Conservation (phyloP, 1,140 invertebrate genomes). For the Nixonia krombeini region DNA sequence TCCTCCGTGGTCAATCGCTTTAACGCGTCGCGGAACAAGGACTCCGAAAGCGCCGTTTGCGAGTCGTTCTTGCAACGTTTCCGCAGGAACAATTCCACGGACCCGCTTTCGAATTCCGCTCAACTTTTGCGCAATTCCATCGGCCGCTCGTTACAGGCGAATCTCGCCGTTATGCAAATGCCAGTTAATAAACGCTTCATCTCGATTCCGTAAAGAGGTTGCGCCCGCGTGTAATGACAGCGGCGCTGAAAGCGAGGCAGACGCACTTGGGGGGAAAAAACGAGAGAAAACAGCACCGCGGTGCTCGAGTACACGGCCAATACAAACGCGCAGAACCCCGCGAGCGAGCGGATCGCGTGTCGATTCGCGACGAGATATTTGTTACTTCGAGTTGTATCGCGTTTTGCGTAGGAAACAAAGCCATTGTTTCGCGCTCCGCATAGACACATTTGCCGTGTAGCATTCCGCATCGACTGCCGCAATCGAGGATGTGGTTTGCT, state of each 20-base stretch:
- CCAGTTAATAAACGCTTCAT: conserved; percentile 54
- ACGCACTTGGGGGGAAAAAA: neutral
- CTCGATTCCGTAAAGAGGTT: conserved; percentile 54
- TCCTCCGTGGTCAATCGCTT: too few species aligned
- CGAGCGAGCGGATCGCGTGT: conserved; percentile 63
- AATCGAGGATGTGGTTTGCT: conserved; percentile 55
- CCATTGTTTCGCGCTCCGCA: conserved; percentile 56
- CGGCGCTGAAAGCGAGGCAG: conserved; percentile 24
- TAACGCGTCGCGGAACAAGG: too few species aligned
- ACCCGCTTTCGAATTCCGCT: too few species aligned
- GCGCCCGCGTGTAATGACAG: conserved; percentile 46
- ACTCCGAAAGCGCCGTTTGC: too few species aligned
- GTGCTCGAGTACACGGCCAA: neutral
- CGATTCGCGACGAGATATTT: conserved; percentile 68
- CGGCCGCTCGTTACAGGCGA: too few species aligned
- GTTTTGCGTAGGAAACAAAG: conserved; percentile 64
- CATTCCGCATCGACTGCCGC: conserved; percentile 17
- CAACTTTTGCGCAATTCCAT: too few species aligned
- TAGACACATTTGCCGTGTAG: conserved; percentile 12
- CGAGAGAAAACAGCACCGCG: neutral
- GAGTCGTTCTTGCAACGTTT: too few species aligned
- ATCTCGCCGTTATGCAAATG: conserved; percentile 62
- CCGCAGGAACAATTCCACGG: too few species aligned
- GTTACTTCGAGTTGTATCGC: conserved; percentile 67
- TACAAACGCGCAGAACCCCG: conserved; percentile 23